Evolutionary conservation across 1,140 invertebrate genomes (phyloP).

Genomic region (Neodiprion fabricii): DNA sequence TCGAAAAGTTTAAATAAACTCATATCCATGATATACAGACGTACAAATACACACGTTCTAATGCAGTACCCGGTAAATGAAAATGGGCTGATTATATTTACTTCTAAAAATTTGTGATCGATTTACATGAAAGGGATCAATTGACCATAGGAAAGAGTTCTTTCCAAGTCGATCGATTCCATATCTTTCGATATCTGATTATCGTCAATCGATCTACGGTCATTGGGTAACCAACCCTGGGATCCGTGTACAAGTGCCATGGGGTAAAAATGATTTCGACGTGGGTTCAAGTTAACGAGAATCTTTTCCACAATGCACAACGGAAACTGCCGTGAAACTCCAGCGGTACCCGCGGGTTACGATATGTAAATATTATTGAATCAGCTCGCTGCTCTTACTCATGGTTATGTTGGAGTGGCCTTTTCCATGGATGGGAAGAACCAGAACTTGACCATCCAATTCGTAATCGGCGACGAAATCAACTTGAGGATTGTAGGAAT

Average conservation of each 20-base stretch:
- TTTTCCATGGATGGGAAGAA: constrained; percentile 74
- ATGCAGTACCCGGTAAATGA: no score
- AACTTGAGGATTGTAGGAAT: constrained; percentile 51
- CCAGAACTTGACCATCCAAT: constrained; percentile 70
- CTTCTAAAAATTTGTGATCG: background rate
- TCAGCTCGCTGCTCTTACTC: constrained; percentile 59
- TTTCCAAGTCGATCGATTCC: no score
- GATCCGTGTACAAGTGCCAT: no score
- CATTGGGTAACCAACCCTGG: no score
- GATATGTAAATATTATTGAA: no score
- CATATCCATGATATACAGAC: background rate
- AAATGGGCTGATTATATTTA: background rate
- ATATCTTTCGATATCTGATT: no score
- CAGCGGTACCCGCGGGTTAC: no score
- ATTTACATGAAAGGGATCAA: constrained; percentile 12
- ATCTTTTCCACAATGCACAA: no score
- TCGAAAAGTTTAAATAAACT: constrained; percentile 9
- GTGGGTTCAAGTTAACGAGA: no score
- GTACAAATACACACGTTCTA: background rate
- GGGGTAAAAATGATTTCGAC: no score
- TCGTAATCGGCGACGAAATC: constrained; percentile 72
- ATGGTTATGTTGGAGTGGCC: constrained; percentile 74
- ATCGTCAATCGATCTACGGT: no score
- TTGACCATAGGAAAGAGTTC: background rate
- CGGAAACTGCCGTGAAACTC: no score